Evolutionary conservation across 1,140 invertebrate genomes (phyloP), one percentile per base, ranked within the genome.

Genomic region (Oppia nitens): DNA sequence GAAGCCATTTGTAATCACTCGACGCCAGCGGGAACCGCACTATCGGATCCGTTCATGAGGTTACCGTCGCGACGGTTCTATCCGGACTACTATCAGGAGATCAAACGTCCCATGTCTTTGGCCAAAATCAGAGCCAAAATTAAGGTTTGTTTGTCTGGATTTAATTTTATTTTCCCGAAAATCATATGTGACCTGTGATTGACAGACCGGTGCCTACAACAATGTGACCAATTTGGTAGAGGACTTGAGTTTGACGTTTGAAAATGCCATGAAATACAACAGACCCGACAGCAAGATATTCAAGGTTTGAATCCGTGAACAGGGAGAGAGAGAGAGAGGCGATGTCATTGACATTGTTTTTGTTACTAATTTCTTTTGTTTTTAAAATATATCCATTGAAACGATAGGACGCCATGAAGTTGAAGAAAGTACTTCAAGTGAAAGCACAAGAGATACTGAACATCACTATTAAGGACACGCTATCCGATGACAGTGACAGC

Each of bases 161-260:
- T n/a, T n/a, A n/a, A n/a, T n/a, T n/a, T n/a, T n/a, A n/a, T n/a
- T n/a, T n/a, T n/a, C n/a, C n/a, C n/a, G n/a, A n/a, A n/a, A n/a
- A n/a, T n/a, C n/a, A n/a, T n/a, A n/a, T n/a, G n/a, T n/a, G n/a
- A n/a, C n/a, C n/a, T n/a, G n/a, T n/a, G n/a, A n/a, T n/a, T n/a
- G n/a, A n/a, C 64, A 82, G 71, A 82, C 80, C 68, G 84, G 84
- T 23, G 79, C 81, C 63, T 97, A 97, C 72, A 82, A 80, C 2
- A 87, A 83, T 17, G 73, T 96, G 2, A 84, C 82, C 61, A 87
- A 95, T 72, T 79, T 97, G 56, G 85, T 87, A n/a, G 83, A 82
- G 1, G 94, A 98, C 69, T 80, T 98, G 75, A 93, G 93, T 70
- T 81, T 95, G n/a, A 93, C 98, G 83, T 94, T 98, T 76, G 87